phyloP scores from a whole-genome alignment of 2,113 vertebrate genomes.

The Ciconia stormi region DNA sequence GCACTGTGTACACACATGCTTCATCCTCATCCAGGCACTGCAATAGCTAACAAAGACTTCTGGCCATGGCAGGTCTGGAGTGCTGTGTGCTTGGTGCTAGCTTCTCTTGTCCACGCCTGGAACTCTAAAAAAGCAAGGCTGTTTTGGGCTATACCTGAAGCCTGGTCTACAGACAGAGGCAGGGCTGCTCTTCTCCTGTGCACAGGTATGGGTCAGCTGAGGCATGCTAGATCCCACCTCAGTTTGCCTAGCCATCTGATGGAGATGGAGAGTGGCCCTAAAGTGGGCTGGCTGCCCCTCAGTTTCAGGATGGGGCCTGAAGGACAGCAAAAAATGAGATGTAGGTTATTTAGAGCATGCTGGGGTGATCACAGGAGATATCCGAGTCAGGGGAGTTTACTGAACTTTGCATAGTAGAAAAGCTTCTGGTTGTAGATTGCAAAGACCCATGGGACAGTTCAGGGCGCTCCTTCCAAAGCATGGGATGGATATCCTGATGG shows the following conservation, averaged over 20 bases:
- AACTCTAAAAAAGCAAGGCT: background rate
- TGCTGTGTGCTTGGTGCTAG: background rate
- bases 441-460: background rate
- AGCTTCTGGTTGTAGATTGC: background rate
- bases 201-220: accelerated
- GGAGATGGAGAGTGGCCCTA: background rate
- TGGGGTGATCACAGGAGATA: background rate
- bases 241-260: background rate
- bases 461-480: background rate
- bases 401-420: background rate
- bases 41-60: background rate
- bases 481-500: background rate
- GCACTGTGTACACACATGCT: no score
- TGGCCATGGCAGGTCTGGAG: background rate
- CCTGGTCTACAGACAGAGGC: background rate
- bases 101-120: background rate
- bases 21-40: background rate
- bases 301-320: background rate
- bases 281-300: background rate
- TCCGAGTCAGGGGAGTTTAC: background rate
- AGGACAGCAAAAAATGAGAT: background rate
- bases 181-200: background rate
- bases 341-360: background rate
- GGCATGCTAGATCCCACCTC: background rate
- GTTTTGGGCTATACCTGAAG: background rate